Base-by-base conservation (phyloP, 53 echinoderm and acorn worm genomes). In the Zoroaster sp. region DNA sequence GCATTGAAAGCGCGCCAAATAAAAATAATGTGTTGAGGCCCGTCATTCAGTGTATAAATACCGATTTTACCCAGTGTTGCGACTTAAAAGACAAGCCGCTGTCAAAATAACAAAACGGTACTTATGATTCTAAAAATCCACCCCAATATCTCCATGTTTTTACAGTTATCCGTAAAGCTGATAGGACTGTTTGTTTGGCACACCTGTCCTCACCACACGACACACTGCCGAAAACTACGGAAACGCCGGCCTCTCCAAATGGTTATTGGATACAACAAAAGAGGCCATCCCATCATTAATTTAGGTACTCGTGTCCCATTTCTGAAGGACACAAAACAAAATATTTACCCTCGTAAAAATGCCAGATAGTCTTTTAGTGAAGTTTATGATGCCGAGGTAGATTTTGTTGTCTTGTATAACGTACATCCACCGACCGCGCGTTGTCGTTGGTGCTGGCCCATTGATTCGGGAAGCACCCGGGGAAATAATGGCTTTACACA, bases 321-420 rank as follows among this genome's bases (percentile, higher is more conserved):
- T 85, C 35, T 35, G 35, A 85, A 49, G 85, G 38, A 35, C 71
- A 85, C 85, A 69, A 71, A 85, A 71, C 70, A 85, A 85, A 85
- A 85, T 71, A 85, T 85, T 85, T 71, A 85, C 85, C 49, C 85
- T 85, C 85, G 43, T 85, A 85, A 85, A n/a, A 85, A 45, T 69
- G 85, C 10, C 47, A 35, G 42, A 49, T 45, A 52, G 85, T 71
- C 46, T 47, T 40, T 3, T 43, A 68, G 40, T 17, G 15, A 3
- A 14, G 59, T 69, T 83, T 83, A 80, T 28, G 80, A 80, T 55
- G 65, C 36, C 33, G 8, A 34, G 76, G 33, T 49, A 46, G 30
- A 32, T 5, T 15, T 18, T 5, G 10, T 25, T 5, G 17, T 33
- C 11, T 23, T 32, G 47, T 17, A 15, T 5, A 4, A 3, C 32